Base-by-base conservation (phyloP, 2,797 vertebrate species). In the Coluber constrictor region DNA sequence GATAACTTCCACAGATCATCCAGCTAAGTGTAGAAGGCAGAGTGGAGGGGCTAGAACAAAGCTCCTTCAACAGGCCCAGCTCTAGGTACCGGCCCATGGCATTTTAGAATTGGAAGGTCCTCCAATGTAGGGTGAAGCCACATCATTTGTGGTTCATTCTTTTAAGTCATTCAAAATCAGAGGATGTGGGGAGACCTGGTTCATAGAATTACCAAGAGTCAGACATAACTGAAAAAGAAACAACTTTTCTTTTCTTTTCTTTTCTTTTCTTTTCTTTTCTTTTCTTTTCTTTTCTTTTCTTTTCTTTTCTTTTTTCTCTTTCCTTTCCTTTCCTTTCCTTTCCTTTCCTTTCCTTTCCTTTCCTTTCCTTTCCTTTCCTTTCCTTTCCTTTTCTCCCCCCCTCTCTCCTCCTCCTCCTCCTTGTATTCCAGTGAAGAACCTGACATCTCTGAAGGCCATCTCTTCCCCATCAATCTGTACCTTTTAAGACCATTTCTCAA, bases 301-400 rank as follows among this genome's bases (percentile, higher is more conserved):
- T 18, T 56, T 12, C 5, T 59, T 20, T 5, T 18, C 5, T 59
- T n/a, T n/a, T n/a, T n/a, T n/a, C n/a, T n/a, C n/a, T n/a, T n/a
- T n/a, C n/a, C n/a, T n/a, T n/a, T n/a, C n/a, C n/a, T n/a, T n/a
- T 16, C 56, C 18, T 0, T 27, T 27, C 16, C 0, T 20, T 60
- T 1, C 2, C 25, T 8, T 7, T 51, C 7, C 1, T 13, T 13
- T 29, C 12, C 12, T 10, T 12, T 27, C 11, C 16, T 1, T 23
- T 60, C 0, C 2, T 60, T 9, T 7, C 9, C 8, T 51, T 6
- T 23, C 8, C 2, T 2, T 8, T 60, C 0, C 20, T 60, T 51
- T 51, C 2, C 56, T 5, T 18, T 18, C 4, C 5, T 15, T 57
- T 5, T 18, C 57, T 20, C 13, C 16, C 16, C 3, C 57, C 5